A percentile compares a stretch with the other conserved stretches of the same genome.
Evolutionary conservation across 1,140 invertebrate genomes (phyloP).

Genomic region (Elysia chlorotica): DNA sequence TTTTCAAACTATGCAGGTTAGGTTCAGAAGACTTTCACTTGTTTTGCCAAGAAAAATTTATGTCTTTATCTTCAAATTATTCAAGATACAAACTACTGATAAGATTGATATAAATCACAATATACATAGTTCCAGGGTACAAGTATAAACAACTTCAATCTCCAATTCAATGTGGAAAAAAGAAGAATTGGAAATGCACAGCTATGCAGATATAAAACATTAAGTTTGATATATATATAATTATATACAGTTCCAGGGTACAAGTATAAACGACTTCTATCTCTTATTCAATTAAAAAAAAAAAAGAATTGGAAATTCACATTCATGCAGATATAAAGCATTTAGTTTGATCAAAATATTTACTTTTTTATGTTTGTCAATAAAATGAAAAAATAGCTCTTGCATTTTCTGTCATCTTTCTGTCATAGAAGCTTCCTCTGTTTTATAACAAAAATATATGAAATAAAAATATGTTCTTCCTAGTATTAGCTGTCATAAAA

Average conservation of each 20-base stretch:
- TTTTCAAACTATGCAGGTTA: background rate
- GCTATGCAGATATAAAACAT: no score
- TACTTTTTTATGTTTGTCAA: no score
- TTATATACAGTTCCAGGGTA: background rate
- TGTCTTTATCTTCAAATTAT: background rate
- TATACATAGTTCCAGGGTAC: background rate
- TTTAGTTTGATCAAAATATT: background rate
- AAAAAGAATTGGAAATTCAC: no score
- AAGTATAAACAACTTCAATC: background rate
- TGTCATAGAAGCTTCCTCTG: no score
- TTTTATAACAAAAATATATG: no score
- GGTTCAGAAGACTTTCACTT: background rate
- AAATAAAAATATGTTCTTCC: no score
- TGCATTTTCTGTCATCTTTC: no score
- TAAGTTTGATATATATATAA: background rate
- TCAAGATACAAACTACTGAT: background rate
- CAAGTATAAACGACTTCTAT: background rate
- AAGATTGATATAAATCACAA: background rate
- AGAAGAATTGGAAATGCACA: no score
- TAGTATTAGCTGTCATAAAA: no score
- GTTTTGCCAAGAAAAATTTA: background rate
- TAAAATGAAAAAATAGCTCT: no score
- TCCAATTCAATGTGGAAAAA: background rate
- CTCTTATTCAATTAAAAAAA: background rate
- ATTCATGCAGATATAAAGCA: no score